Base-by-base conservation (phyloP, 1,140 invertebrate genomes). In the Gonatopus flavifemur region DNA sequence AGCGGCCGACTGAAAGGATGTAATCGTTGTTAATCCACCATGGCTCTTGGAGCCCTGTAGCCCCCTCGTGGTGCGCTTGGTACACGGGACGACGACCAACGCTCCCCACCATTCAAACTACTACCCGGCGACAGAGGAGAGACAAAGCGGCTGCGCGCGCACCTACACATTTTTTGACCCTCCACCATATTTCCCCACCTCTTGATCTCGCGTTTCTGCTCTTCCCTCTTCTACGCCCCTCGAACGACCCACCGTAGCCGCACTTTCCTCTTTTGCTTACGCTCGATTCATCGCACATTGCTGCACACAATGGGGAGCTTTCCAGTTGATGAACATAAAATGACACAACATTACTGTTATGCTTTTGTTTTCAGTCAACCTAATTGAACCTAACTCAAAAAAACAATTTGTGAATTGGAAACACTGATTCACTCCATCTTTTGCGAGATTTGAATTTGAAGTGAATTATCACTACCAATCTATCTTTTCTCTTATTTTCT, bases 1-100 rank as follows among this genome's bases (percentile, higher is more conserved):
- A 77, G 72, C 75, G 75, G 74, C 75, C 75, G 74, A 76, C 75
- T 76, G 75, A 76, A 70, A 76, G 72, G 71, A 77, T 76, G 72
- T 72, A 75, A 64, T 72, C 66, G 68, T 61, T 59, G 64, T 66
- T 67, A 59, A 64, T 67, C 71, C 69, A 67, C 70, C 72, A 75
- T 76, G 67, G 66, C 64, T 69, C 69, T 59, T 70, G 66, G 62
- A 67, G 66, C 73, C 66, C 60, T 65, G 67, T 66, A 59, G 69
- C 68, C 69, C n/a, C 69, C 68, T 64, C 68, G 64, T 67, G 55
- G 62, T 53, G 49, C 52, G 47, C n/a, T n/a, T n/a, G n/a, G n/a
- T n/a, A n/a, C n/a, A n/a, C n/a, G n/a, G n/a, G n/a, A n/a, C n/a
- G n/a, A n/a, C n/a, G n/a, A 38, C 35, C 28, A 38, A 24, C 51